A percentile compares a stretch with the other conserved stretches of the same genome.
Conservation (phyloP, 2,113 vertebrate genomes). For the Aldabrachelys gigantea region DNA sequence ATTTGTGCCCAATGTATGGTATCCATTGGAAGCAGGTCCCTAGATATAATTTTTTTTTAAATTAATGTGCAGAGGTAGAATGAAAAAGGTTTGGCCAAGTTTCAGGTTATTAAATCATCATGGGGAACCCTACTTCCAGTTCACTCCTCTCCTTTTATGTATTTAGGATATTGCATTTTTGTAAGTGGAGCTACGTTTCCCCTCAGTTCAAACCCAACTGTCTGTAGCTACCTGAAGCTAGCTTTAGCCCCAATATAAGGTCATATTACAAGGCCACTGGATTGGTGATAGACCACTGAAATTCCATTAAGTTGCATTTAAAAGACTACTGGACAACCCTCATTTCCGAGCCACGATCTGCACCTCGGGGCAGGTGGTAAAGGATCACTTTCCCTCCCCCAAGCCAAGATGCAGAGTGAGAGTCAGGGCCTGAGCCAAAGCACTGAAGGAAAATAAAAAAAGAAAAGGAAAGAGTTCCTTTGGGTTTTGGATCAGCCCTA, state of each 20-base stretch:
- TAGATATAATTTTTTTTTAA: background rate
- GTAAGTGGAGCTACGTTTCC: background rate
- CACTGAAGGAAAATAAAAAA: background rate
- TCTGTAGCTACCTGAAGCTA: background rate
- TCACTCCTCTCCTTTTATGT: background rate
- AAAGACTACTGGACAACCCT: background rate
- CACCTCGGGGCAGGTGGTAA: background rate
- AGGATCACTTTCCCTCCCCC: background rate
- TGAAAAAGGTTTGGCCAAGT: background rate
- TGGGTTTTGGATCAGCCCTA: background rate
- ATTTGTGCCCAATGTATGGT: background rate
- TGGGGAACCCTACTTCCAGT: background rate
- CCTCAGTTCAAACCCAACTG: background rate
- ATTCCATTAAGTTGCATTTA: background rate
- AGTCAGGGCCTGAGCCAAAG: background rate
- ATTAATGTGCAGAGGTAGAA: background rate
- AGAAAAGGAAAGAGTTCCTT: background rate
- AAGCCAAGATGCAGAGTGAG: background rate
- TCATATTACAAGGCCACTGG: background rate
- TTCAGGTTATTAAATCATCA: background rate
- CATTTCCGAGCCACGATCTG: background rate
- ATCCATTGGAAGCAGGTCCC: conserved; percentile 1
- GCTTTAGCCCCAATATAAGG: background rate
- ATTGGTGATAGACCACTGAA: background rate
- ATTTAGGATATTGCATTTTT: background rate